Evolutionary conservation across 1,140 invertebrate genomes (phyloP).

Genomic region (Pseudomyrmex gracilis): DNA sequence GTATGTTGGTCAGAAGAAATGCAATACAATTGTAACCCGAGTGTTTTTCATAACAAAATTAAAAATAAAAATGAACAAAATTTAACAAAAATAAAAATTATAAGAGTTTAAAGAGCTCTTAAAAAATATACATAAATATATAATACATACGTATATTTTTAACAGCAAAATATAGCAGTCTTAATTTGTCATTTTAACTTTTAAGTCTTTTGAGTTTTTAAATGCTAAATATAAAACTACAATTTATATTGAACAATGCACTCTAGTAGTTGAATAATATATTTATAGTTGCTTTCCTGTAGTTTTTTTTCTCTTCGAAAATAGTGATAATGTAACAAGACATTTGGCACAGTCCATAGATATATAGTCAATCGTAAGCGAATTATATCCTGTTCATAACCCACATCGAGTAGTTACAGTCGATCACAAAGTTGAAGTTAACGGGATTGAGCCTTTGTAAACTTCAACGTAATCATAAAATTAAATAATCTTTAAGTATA

Average conservation of each 20-base stretch:
- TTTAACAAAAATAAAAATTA: too few relatives aligned
- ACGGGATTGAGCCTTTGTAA: not conserved
- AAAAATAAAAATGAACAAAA: too few relatives aligned
- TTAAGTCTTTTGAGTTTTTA: not conserved
- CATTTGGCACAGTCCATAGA: constrained; percentile 3
- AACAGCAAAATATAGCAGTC: not conserved
- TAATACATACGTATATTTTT: too few relatives aligned
- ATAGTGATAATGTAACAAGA: not conserved
- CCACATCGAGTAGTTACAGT: too few relatives aligned
- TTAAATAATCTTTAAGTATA: constrained; percentile 20
- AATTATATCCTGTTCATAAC: too few relatives aligned
- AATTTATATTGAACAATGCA: too few relatives aligned
- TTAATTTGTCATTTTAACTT: not conserved
- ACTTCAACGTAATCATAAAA: not conserved
- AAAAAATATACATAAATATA: too few relatives aligned
- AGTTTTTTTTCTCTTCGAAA: too few relatives aligned
- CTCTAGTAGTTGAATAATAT: not conserved
- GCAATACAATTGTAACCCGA: not conserved
- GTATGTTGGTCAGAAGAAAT: not conserved
- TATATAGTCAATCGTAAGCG: not conserved
- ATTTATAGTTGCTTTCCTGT: not conserved
- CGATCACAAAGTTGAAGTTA: too few relatives aligned
- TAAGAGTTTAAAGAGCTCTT: too few relatives aligned
- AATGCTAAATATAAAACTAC: too few relatives aligned
- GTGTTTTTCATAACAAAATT: not conserved